Evolutionary conservation across 2,797 vertebrate species (phyloP).

Genomic region (Euphonia xanthogaster): DNA sequence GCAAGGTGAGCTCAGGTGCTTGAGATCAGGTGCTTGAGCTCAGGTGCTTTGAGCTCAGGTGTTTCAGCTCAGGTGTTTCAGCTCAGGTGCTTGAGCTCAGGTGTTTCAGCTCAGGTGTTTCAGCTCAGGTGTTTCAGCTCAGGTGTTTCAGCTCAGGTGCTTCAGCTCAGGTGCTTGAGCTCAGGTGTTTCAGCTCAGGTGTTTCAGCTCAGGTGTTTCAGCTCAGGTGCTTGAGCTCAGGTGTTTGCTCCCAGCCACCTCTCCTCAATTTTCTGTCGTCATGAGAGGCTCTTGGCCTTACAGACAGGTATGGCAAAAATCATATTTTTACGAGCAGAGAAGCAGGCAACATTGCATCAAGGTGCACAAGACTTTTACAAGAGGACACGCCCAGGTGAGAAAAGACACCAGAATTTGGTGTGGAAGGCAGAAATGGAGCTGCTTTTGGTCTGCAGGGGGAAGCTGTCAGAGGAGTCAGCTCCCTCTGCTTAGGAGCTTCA

Average conservation of each 20-base stretch:
- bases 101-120: too few relatives aligned
- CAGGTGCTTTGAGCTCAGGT: neutral
- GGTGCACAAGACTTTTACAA: accelerated
- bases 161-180: too few relatives aligned
- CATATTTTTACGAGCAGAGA: neutral
- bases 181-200: too few relatives aligned
- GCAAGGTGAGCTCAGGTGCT: neutral
- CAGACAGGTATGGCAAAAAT: neutral
- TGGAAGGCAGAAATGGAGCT: neutral
- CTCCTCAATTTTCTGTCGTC: neutral
- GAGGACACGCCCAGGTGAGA: neutral
- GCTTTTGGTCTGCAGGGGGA: neutral
- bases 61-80: too few relatives aligned
- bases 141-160: too few relatives aligned
- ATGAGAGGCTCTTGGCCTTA: neutral
- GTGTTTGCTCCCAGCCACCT: neutral
- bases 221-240: too few relatives aligned
- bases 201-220: too few relatives aligned
- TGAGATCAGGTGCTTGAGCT: too few relatives aligned
- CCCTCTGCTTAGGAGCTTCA: neutral
- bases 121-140: too few relatives aligned
- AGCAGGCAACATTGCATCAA: neutral
- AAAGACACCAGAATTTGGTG: neutral
- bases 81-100: too few relatives aligned
- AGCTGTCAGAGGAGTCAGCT: neutral